Conservation (phyloP, 92 coral and sea anemone species). For the Parazoanthus swiftii region DNA sequence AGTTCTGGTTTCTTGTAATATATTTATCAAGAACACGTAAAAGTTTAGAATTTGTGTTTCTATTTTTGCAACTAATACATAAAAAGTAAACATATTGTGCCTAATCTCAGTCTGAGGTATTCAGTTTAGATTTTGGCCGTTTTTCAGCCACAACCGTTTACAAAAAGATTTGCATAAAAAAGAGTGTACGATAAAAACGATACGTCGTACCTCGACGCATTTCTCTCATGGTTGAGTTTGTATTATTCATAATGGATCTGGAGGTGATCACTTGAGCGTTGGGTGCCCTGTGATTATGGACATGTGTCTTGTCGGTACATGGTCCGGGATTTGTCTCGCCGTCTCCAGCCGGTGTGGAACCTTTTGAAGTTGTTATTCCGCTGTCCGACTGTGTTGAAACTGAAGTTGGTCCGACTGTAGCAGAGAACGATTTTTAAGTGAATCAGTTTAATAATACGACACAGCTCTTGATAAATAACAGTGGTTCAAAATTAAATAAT, state of each 20-base stretch:
- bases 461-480: not conserved
- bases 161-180: no score
- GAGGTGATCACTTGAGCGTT: constrained; percentile 32
- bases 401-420: constrained; percentile 25
- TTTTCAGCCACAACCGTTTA: no score
- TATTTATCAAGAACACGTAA: no score
- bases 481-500: no score
- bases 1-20: no score
- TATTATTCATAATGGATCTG: constrained; percentile 26
- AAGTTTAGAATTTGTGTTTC: no score
- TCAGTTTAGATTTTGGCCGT: not conserved
- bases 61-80: no score
- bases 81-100: no score
- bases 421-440: not conserved
- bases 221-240: constrained; percentile 20
- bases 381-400: constrained; percentile 10
- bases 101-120: no score
- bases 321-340: not conserved
- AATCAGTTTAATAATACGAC: not conserved
- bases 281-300: constrained; percentile 5
- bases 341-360: not conserved
- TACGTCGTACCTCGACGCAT: constrained; percentile 23
- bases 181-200: not conserved
- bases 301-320: constrained; percentile 17
- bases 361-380: not conserved